Evolutionary conservation across 2,888 invertebrate species (phyloP), one percentile per base, ranked within the genome.

Genomic region (Trilocha varians): DNA sequence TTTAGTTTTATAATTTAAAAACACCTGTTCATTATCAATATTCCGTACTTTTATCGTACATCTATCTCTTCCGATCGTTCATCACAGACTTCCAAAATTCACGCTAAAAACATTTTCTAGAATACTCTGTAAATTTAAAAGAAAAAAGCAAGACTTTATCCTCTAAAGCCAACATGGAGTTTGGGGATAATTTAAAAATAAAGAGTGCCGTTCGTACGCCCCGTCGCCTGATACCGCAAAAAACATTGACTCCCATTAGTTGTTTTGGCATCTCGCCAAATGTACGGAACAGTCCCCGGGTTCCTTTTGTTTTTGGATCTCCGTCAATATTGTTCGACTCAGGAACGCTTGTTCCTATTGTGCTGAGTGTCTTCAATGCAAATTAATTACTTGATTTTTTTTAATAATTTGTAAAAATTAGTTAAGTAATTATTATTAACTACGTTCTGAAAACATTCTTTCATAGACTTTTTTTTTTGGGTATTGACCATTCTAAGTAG

Each of bases 271-370:
- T 48, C 42, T 50, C 45, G 65, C 72, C 71, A 69, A 62, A 57
- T 55, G 55, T 57, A 62, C 55, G 56, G 65, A 66, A 55, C 54
- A 50, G 53, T 54, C 55, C 53, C 56, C 50, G 48, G 62, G 56
- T 59, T 57, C 59, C 63, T 53, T 65, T 66, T 69, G 67, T 68
- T 65, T 67, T 66, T 59, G 50, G 54, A 60, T 59, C 63, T 65
- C 58, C 64, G 63, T 70, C 62, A 61, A 65, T 63, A 63, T 65
- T 62, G 59, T 59, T 56, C 41, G 50, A 57, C 49, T 55, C 54
- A 54, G 56, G 53, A 61, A 49, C 44, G 37, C 39, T 37, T 53
- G 53, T 54, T 40, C 25, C 38, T 44, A 36, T 25, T 41, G 38
- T 41, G 25, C 25, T 2, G 25, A n/a, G n/a, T 25, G 25, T 25